These are phyloP conservation scores for Mystacornis crossleyi DNA, from an alignment of 2,113 vertebrate genomes.

Conservation along the genomic window DNA sequence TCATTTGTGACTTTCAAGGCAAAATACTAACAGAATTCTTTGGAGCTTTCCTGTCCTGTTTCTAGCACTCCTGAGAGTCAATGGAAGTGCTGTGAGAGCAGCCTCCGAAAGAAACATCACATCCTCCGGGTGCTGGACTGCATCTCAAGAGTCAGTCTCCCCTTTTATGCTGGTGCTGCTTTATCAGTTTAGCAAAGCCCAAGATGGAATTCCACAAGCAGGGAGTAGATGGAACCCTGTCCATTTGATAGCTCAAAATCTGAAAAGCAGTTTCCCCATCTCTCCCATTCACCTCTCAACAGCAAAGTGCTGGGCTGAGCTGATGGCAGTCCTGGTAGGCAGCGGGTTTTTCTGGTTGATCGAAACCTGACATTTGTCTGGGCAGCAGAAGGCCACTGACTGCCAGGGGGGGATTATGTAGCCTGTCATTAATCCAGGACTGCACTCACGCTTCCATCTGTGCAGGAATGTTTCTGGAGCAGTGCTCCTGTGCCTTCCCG, in stretches of 20 bases:
- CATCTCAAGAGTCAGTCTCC: background rate
- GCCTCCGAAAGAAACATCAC: background rate
- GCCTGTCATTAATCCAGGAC: background rate
- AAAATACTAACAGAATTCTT: background rate
- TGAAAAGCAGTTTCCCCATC: background rate
- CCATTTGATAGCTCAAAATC: background rate
- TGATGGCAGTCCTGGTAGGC: background rate
- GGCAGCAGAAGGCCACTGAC: slow-evolving; percentile 28
- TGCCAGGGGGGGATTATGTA: slow-evolving; percentile 32
- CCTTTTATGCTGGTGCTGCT: background rate
- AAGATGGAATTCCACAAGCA: background rate
- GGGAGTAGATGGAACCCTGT: background rate
- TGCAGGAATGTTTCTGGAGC: background rate
- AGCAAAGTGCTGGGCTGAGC: background rate
- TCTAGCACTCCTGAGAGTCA: background rate
- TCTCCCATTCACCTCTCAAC: background rate
- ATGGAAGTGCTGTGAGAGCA: background rate
- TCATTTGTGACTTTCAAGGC: background rate
- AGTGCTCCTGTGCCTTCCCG: background rate
- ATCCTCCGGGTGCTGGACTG: background rate
- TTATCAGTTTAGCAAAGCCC: background rate
- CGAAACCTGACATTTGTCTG: slow-evolving; percentile 46
- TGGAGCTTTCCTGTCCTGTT: background rate
- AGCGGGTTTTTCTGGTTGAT: slow-evolving; percentile 30
- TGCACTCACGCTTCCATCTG: background rate